Conservation (phyloP, 2,797 vertebrate genomes). For the Acanthiza pusilla region DNA sequence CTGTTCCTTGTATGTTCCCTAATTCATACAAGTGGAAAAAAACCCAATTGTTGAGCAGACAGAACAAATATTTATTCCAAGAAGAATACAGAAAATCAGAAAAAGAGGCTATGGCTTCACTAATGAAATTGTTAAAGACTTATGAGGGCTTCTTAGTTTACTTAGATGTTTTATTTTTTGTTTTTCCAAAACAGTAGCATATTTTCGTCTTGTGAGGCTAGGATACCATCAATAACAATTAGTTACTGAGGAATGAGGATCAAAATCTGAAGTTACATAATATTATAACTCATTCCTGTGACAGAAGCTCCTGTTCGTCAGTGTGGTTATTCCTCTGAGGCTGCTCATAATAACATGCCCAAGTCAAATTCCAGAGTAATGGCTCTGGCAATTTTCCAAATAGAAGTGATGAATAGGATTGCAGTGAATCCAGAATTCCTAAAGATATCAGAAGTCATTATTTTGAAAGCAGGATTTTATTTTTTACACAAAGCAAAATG, state of each 20-base stretch:
- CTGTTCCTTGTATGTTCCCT: background rate
- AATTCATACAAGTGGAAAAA: background rate
- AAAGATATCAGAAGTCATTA: background rate
- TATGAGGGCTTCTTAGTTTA: background rate
- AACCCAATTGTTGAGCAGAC: background rate
- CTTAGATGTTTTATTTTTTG: background rate
- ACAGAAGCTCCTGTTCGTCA: background rate
- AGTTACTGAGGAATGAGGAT: background rate
- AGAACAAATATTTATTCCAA: background rate
- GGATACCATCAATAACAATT: background rate
- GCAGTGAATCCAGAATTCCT: background rate
- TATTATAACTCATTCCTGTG: background rate
- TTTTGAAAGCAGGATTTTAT: background rate
- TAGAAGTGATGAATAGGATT: background rate
- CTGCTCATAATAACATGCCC: background rate
- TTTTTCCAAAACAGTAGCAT: background rate
- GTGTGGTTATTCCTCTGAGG: background rate
- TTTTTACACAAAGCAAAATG: background rate
- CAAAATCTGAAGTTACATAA: background rate
- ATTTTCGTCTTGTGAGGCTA: background rate
- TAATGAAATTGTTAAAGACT: background rate
- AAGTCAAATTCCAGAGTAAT: background rate
- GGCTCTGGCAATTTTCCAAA: background rate
- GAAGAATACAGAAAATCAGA: background rate
- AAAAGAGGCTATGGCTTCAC: background rate